Evolutionary conservation across 2,888 invertebrate genomes (phyloP), one percentile per base, ranked within the genome.

Genomic region (Pseudococcus viburni): DNA sequence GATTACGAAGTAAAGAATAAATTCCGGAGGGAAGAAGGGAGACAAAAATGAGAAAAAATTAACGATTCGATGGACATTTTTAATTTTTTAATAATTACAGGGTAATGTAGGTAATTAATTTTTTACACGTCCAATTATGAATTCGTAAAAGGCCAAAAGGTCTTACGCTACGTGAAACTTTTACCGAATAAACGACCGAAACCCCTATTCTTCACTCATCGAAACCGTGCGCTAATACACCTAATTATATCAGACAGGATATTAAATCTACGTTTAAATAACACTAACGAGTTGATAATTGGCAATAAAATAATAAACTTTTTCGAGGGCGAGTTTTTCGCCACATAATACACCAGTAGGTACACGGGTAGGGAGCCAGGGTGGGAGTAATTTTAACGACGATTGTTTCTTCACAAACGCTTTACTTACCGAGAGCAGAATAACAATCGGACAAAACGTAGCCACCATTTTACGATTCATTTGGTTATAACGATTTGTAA

Each of bases 401-500:
- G 73, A 73, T 73, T 73, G 73, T 33, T 73, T 73, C 33, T 33
- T 33, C 73, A 73, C 33, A 73, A 73, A 73, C 33, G 33, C 6
- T 42, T 42, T 42, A 42, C 73, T 73, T 73, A 73, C 73, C 73
- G 73, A 73, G 73, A 73, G 15, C 33, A 33, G 73, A 73, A 73
- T 73, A 73, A 73, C 33, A 73, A 73, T 55, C 33, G 33, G 15
- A 15, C 73, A 33, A 73, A 73, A 73, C 73, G 33, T 73, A 33
- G 4, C 73, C 55, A 64, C 64, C 33, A 73, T 73, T 73, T 73
- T 73, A 73, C 73, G 73, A 73, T 73, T 73, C 73, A 73, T 73
- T 73, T 73, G 33, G 73, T 73, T 73, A 42, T 42, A 73, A 33
- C 73, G 73, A 73, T 73, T 73, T 73, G 73, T 73, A 73, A 73